These are phyloP conservation scores for Dascyllus trimaculatus DNA, from an alignment of 2,113 vertebrate species.

Conservation along the genomic window DNA sequence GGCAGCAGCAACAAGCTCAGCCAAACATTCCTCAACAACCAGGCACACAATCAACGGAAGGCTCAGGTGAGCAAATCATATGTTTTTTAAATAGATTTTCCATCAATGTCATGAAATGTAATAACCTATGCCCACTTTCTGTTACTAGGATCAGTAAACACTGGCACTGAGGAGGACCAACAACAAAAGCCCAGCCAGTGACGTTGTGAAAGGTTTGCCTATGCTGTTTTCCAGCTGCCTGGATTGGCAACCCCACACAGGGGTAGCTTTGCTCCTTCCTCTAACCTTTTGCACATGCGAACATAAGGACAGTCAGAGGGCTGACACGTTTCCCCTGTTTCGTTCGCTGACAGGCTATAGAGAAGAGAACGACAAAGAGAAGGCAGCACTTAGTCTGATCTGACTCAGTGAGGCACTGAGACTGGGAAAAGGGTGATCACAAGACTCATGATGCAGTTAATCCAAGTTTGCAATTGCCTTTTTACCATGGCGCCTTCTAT, in stretches of 20 bases:
- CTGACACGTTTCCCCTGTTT: slow-evolving; percentile 63
- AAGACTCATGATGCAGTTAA: slow-evolving; percentile 76
- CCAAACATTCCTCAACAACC: slow-evolving; percentile 70
- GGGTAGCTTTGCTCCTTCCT: slow-evolving; percentile 77
- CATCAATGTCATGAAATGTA: not conserved
- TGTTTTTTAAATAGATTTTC: not conserved
- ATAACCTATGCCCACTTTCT: not conserved
- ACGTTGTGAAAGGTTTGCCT: slow-evolving; percentile 57
- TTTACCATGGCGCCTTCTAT: slow-evolving; percentile 83
- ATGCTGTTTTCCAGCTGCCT: slow-evolving; percentile 72
- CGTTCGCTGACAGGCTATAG: slow-evolving; percentile 70
- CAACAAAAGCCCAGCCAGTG: slow-evolving; percentile 78
- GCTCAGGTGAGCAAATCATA: slow-evolving; percentile 63
- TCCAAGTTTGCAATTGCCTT: slow-evolving; percentile 82
- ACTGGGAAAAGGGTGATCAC: slow-evolving; percentile 69
- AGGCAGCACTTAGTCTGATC: slow-evolving; percentile 64
- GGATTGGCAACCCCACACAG: slow-evolving; percentile 61
- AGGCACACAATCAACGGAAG: slow-evolving; percentile 55
- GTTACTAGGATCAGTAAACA: slow-evolving; percentile 54
- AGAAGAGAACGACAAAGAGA: slow-evolving; percentile 68
- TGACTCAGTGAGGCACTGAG: slow-evolving; percentile 55
- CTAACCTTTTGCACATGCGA: slow-evolving; percentile 77
- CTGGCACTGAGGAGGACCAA: slow-evolving; percentile 67
- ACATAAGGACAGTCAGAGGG: slow-evolving; percentile 71
- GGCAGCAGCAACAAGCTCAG: slow-evolving; percentile 81